Base-by-base conservation (phyloP, 2,113 vertebrate species). In the Podarcis muralis region DNA sequence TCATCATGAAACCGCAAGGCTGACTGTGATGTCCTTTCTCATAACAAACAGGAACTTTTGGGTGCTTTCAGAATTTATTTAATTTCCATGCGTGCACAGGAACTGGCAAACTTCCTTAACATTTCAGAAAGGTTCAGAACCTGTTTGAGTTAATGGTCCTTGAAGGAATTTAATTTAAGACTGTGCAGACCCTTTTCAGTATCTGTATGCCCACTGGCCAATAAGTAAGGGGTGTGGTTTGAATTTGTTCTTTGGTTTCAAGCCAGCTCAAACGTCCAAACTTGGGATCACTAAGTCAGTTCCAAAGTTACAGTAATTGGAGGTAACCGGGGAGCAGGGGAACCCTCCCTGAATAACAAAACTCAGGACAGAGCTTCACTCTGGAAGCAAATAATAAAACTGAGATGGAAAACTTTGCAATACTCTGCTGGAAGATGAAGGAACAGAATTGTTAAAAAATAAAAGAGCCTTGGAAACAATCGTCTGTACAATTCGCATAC, bases 361-460 rank as follows among this genome's bases (percentile, higher is more conserved):
- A 37, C 18, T 62, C 53, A 72, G 53, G 72, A 37, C 5, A 66
- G 37, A 66, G 57, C 8, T 53, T 72, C 5, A 82, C 35, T 91
- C 4, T 2, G n/a, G 23, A 75, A 35, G 30, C 57, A 71, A 80
- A 90, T 13, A 32, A 15, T 78, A 79, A 48, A 81, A 87, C 71
- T 87, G 53, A 87, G 79, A 53, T 82, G 23, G 9, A 83, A 30
- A 85, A 9, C 32, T 90, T 48, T 59, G 6, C 59, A 65, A 68
- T 77, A 62, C 13, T 48, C 30, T 66, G 5, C 86, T 87, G 84
- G 86, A 71, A 72, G 3, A 85, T 15, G 91, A 92, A 94, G 90
- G 88, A 90, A 93, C 91, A 84, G 30, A 88, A 71, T 91, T 93
- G 37, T 88, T 88, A 91, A 82, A 11, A 93, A 91, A 90, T 20